phyloP scores from a whole-genome alignment of 2,113 vertebrate species.

The Apodemus sylvaticus region DNA sequence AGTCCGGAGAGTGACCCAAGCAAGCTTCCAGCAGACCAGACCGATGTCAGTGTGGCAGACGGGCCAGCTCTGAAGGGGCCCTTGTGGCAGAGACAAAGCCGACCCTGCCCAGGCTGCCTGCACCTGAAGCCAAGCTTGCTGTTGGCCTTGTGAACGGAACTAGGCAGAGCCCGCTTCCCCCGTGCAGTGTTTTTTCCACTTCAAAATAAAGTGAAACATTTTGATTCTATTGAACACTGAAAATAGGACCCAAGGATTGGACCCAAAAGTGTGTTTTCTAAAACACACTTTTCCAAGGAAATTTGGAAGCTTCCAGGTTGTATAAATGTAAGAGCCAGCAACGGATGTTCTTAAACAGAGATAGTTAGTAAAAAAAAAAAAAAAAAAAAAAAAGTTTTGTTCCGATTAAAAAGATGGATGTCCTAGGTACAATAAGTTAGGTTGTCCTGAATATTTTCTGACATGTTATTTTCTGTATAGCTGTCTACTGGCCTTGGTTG shows the following conservation, averaged over 20 bases:
- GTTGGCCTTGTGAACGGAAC: constrained; percentile 60
- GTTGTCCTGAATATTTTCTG: background rate
- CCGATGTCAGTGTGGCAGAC: background rate
- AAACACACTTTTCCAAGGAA: background rate
- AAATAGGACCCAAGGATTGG: constrained; percentile 3
- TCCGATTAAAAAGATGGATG: background rate
- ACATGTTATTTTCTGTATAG: background rate
- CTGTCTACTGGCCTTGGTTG: background rate
- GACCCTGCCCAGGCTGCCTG: background rate
- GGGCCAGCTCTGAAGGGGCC: constrained; percentile 49
- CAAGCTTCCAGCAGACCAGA: constrained; percentile 8
- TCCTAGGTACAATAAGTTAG: background rate
- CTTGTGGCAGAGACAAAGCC: constrained; percentile 59
- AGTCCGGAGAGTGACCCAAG: background rate
- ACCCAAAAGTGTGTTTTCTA: too few species aligned
- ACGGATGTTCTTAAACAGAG: background rate
- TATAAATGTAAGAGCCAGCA: background rate
- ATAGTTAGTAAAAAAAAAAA: background rate
- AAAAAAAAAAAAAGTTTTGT: background rate
- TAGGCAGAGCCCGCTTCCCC: constrained; percentile 2
- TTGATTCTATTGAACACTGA: background rate
- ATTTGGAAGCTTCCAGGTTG: background rate
- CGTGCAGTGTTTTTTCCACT: constrained; percentile 6
- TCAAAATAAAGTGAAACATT: constrained; percentile 59
- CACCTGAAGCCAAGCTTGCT: constrained; percentile 12